Evolutionary conservation across 2,888 invertebrate species (phyloP).

Genomic region (Drosophila borealis): DNA sequence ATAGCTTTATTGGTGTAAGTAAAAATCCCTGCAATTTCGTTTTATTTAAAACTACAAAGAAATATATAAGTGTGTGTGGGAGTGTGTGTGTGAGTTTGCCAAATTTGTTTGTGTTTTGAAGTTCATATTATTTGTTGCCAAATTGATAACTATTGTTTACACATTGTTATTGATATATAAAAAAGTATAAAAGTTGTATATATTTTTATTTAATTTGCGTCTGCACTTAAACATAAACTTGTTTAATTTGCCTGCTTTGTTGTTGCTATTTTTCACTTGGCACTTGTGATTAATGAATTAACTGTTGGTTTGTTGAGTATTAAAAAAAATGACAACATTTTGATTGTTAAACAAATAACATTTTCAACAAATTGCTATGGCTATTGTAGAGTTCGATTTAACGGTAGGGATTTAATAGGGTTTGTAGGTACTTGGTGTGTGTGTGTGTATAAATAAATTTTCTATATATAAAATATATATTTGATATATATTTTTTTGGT

Average conservation of each 20-base stretch:
- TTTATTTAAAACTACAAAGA: conserved; percentile 63
- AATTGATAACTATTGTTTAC: conserved; percentile 64
- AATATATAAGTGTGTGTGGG: conserved; percentile 32
- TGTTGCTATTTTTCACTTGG: conserved; percentile 52
- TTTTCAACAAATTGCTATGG: conserved; percentile 74
- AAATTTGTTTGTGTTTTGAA: conserved; percentile 53
- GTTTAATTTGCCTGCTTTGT: conserved; percentile 58
- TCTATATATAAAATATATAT: conserved; percentile 83
- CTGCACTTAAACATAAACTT: conserved; percentile 54
- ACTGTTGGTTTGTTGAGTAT: conserved; percentile 56
- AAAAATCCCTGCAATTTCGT: conserved; percentile 84
- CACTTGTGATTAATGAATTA: conserved; percentile 67
- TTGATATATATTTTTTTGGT: conserved; percentile 80
- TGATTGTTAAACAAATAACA: conserved; percentile 70
- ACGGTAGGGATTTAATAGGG: conserved; percentile 52
- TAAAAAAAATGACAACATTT: conserved; percentile 58
- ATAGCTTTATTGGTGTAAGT: conserved; percentile 48
- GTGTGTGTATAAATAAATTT: conserved; percentile 83
- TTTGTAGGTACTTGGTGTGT: conserved; percentile 82
- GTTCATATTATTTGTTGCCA: conserved; percentile 61
- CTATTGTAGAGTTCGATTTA: conserved; percentile 59
- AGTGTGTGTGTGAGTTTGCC: conserved; percentile 64
- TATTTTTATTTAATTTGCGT: conserved; percentile 54
- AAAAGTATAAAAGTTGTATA: conserved; percentile 63
- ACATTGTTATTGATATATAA: conserved; percentile 46